These are phyloP conservation scores for Eilema depressum DNA, from an alignment of 2,888 invertebrate species.

Conservation along the genomic window DNA sequence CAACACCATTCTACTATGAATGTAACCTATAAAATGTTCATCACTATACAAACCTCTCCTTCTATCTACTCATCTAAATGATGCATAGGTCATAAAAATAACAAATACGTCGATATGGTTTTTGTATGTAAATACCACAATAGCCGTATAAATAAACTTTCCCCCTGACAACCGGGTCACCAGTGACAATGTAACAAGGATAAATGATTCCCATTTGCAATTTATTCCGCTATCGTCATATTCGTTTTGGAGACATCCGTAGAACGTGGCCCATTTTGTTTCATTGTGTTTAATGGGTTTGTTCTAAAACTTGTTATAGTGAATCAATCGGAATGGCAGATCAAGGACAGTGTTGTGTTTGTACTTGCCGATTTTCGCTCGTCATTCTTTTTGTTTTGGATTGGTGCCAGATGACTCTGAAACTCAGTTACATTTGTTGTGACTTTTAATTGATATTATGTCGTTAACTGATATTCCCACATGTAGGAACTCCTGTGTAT, in stretches of 20 bases:
- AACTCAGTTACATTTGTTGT: constrained; percentile 31
- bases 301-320: constrained; percentile 44
- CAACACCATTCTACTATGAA: neutral
- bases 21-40: neutral
- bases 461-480: neutral
- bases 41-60: neutral
- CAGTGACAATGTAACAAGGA: constrained; percentile 66
- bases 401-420: constrained; percentile 28
- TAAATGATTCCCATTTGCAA: constrained; percentile 66
- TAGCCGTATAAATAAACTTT: constrained; percentile 51
- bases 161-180: constrained; percentile 52
- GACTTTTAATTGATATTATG: constrained; percentile 27
- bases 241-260: constrained; percentile 53
- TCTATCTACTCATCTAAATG: neutral
- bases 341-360: constrained; percentile 41
- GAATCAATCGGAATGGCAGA: constrained; percentile 46
- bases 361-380: constrained; percentile 33
- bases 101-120: constrained; percentile 22
- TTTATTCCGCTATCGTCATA: constrained; percentile 62
- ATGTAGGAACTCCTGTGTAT: neutral
- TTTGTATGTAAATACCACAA: constrained; percentile 45
- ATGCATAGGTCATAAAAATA: neutral
- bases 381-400: constrained; percentile 38
- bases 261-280: constrained; percentile 52
- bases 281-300: constrained; percentile 49